phyloP scores from a whole-genome alignment of 2,888 invertebrate species.

The Mesoligia furuncula region DNA sequence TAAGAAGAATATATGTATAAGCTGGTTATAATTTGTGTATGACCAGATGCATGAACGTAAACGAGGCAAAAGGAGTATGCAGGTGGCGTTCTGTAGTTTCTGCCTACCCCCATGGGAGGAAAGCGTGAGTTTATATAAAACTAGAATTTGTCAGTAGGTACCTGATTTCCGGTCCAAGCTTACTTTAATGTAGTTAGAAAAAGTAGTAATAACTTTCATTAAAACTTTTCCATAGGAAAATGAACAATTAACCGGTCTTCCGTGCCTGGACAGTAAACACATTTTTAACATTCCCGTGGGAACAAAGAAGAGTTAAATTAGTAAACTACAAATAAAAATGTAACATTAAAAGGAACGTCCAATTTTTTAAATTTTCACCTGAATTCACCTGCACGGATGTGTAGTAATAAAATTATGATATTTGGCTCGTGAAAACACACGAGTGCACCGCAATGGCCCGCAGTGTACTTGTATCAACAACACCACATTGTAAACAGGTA shows the following conservation, averaged over 20 bases:
- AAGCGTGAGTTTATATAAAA: no score
- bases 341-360: constrained; percentile 41
- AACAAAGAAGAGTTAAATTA: constrained; percentile 19
- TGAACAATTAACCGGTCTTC: constrained; percentile 9
- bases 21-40: not conserved
- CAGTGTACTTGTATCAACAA: constrained; percentile 51
- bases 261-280: constrained; percentile 9
- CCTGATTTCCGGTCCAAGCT: not conserved
- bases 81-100: not conserved
- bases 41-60: not conserved
- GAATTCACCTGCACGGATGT: constrained; percentile 37
- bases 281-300: constrained; percentile 28
- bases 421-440: constrained; percentile 48
- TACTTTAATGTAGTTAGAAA: not conserved
- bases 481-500: not conserved
- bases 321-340: constrained; percentile 28
- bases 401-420: constrained; percentile 58
- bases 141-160: not conserved
- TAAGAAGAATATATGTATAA: not conserved
- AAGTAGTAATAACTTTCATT: not conserved
- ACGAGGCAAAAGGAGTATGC: not conserved
- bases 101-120: not conserved
- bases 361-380: constrained; percentile 34
- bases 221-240: not conserved
- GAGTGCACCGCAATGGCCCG: constrained; percentile 53